Evolutionary conservation across 2,113 vertebrate species (phyloP).

Genomic region (Mormoops blainvillei): DNA sequence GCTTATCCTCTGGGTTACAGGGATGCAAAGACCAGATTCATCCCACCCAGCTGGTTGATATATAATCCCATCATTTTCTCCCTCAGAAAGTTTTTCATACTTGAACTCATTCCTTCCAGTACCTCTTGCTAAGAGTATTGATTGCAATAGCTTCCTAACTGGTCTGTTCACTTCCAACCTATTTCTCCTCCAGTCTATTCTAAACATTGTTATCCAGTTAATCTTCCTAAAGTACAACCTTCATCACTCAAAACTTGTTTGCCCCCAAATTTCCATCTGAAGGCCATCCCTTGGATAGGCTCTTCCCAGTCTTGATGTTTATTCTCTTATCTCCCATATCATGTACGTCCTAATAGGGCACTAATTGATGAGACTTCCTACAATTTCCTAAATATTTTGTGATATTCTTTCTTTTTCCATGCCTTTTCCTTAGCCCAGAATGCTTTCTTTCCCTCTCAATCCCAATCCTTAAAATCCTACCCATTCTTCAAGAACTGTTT

Average conservation of each 20-base stretch:
- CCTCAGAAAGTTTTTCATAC: neutral
- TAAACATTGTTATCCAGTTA: neutral
- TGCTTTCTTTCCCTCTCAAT: neutral
- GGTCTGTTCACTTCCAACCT: neutral
- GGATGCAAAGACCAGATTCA: neutral
- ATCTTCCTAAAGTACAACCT: neutral
- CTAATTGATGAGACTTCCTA: neutral
- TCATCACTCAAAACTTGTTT: neutral
- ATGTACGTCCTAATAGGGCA: neutral
- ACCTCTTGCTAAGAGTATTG: neutral
- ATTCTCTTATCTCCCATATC: neutral
- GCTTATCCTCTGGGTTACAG: neutral
- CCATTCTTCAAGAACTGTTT: neutral
- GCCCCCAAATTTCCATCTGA: neutral
- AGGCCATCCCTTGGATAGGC: neutral
- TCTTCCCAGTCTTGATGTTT: neutral
- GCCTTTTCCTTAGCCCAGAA: neutral
- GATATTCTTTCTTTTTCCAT: neutral
- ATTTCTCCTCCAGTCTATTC: neutral
- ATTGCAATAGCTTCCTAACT: neutral
- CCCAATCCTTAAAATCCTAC: neutral
- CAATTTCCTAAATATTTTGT: neutral
- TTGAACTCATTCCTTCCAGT: neutral
- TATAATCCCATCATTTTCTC: slow-evolving; percentile 2
- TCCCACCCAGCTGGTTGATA: neutral